Evolutionary conservation across 2,888 invertebrate species (phyloP), one percentile per base, ranked within the genome.

Genomic region (Rhodophaea formosa): DNA sequence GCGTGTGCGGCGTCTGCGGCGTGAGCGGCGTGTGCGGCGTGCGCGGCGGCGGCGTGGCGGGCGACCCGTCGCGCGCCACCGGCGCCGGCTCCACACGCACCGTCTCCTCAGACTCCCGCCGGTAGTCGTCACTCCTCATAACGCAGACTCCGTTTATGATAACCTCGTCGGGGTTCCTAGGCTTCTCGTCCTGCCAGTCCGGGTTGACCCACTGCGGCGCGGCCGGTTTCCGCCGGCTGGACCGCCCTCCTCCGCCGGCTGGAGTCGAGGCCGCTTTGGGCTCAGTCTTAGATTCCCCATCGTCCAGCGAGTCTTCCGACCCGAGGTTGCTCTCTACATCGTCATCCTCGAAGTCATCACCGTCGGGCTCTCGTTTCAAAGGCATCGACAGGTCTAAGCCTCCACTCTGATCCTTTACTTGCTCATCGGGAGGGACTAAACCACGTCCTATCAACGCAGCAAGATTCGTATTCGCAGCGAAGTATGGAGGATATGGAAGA

Each of bases 161-260:
- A 29, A 97, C 96, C 78, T 97, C 97, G 73, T 95, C 95, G 63
- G 85, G 90, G 75, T 82, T 88, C 47, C 91, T 84, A 15, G 92
- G 91, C 67, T 92, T 92, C 67, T 93, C 93, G 76, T 96, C 96
- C 75, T 96, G 96, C 96, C 96, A 96, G 71, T 97, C 97, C 7
- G 98, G 98, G 84, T 98, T 98, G 5, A 98, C 97, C 97, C 98
- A 98, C 86, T 99, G 98, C 1, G 99, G 98, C 56, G 98, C 98
- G 0, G 97, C 98, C 0, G 98, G 97, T 91, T 99, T 99, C 74
- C 98, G 93, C 63, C 97, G 91, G 58, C 95, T 96, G 23, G 92
- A 90, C 17, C 91, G 83, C n/a, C n/a, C n/a, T n/a, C n/a, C n/a
- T n/a, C n/a, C n/a, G 29, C 79, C 79, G 46, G 84, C 79, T 45